Evolutionary conservation across 2,113 vertebrate species (phyloP).

Genomic region (Grammomys dolichurus): DNA sequence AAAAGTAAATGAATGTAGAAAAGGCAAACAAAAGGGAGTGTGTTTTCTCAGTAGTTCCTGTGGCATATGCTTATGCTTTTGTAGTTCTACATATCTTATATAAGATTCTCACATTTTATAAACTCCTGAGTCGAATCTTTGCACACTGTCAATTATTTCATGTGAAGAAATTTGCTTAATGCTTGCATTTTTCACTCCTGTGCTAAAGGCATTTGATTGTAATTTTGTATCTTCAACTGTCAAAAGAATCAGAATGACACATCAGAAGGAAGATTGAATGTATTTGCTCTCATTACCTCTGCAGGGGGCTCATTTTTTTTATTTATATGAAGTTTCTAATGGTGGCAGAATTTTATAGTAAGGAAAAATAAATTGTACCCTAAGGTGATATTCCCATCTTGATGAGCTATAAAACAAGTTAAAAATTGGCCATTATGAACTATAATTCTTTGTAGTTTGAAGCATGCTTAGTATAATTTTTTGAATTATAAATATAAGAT

Average conservation of each 20-base stretch:
- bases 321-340: slow-evolving; percentile 78
- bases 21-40: neutral
- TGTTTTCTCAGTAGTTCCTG: slow-evolving; percentile 27
- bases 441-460: slow-evolving; percentile 74
- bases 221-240: slow-evolving; percentile 73
- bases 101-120: slow-evolving; percentile 59
- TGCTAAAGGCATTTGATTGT: slow-evolving; percentile 50
- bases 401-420: slow-evolving; percentile 77
- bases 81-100: slow-evolving; percentile 63
- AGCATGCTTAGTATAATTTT: slow-evolving; percentile 66
- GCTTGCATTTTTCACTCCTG: slow-evolving; percentile 73
- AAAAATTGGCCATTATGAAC: slow-evolving; percentile 75
- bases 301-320: slow-evolving; percentile 58
- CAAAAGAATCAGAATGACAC: slow-evolving; percentile 75
- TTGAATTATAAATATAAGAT: slow-evolving; percentile 66
- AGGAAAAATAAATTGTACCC: slow-evolving; percentile 68
- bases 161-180: slow-evolving; percentile 68
- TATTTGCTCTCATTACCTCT: slow-evolving; percentile 70
- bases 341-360: slow-evolving; percentile 70
- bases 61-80: slow-evolving; percentile 59
- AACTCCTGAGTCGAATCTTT: slow-evolving; percentile 61
- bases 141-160: slow-evolving; percentile 67
- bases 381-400: slow-evolving; percentile 77
- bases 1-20: slow-evolving; percentile 40
- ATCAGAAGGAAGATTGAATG: slow-evolving; percentile 54